Evolutionary conservation across 2,888 invertebrate genomes (phyloP).

Genomic region (Synergus japonicus): DNA sequence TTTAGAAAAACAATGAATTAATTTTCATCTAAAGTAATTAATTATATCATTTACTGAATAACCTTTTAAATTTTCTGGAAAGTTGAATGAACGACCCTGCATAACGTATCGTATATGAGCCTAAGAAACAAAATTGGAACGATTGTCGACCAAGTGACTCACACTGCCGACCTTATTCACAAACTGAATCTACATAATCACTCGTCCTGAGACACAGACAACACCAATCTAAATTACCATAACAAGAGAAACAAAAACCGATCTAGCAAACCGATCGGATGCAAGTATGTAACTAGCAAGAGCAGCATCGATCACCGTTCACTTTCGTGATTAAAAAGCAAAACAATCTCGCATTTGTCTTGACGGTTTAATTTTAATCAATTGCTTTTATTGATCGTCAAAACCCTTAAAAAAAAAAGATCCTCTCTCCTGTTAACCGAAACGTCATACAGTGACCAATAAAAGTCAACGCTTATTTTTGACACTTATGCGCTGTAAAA

Average conservation of each 20-base stretch:
- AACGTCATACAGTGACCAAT: too few species aligned
- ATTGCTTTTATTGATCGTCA: background rate
- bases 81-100: slow-evolving; percentile 34
- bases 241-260: slow-evolving; percentile 6
- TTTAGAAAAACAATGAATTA: background rate
- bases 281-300: background rate
- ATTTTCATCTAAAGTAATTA: background rate
- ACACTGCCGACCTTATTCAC: slow-evolving; percentile 49
- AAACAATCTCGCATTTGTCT: background rate
- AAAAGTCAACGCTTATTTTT: too few species aligned
- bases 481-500: too few species aligned
- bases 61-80: slow-evolving; percentile 3
- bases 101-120: background rate
- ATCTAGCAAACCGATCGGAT: slow-evolving; percentile 3
- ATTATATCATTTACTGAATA: background rate
- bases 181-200: slow-evolving; percentile 41
- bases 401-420: too few species aligned
- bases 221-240: slow-evolving; percentile 19
- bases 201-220: slow-evolving; percentile 19
- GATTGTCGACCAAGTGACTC: slow-evolving; percentile 37
- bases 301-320: background rate
- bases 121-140: slow-evolving; percentile 15
- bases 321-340: background rate
- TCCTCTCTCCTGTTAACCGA: too few species aligned
- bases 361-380: background rate